Conservation (phyloP, 2,797 vertebrate species). For the Premnoplex brunnescens region DNA sequence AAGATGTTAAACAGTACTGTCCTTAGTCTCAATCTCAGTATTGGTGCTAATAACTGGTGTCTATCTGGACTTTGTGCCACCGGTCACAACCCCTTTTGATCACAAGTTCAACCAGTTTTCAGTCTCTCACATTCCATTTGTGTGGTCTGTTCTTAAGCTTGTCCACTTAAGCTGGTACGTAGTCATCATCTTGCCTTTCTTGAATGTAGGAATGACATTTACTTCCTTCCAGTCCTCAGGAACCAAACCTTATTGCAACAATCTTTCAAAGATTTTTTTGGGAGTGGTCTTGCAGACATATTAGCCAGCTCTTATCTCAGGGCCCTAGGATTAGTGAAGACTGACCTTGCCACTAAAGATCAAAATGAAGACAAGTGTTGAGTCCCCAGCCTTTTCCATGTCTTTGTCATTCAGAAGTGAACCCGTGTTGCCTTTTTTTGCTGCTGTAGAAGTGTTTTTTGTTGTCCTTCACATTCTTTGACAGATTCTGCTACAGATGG, state of each 20-base stretch:
- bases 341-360: fast-evolving
- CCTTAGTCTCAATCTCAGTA: not conserved
- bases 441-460: not conserved
- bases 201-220: not conserved
- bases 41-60: not conserved
- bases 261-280: not conserved
- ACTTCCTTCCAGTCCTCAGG: not conserved
- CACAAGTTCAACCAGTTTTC: not conserved
- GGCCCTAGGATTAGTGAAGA: not conserved
- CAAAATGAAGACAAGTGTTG: not conserved
- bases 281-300: not conserved
- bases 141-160: not conserved
- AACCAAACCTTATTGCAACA: not conserved
- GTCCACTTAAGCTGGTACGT: not conserved
- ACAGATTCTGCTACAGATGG: not conserved
- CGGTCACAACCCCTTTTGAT: not conserved
- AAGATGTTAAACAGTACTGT: not conserved
- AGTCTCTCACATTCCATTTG: not conserved
- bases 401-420: not conserved
- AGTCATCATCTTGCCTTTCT: not conserved
- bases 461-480: not conserved
- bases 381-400: not conserved
- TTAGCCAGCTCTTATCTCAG: not conserved
- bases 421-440: not conserved
- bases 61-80: not conserved